Conservation (phyloP, 23 tunicate species). For the Ascidia mentula region DNA sequence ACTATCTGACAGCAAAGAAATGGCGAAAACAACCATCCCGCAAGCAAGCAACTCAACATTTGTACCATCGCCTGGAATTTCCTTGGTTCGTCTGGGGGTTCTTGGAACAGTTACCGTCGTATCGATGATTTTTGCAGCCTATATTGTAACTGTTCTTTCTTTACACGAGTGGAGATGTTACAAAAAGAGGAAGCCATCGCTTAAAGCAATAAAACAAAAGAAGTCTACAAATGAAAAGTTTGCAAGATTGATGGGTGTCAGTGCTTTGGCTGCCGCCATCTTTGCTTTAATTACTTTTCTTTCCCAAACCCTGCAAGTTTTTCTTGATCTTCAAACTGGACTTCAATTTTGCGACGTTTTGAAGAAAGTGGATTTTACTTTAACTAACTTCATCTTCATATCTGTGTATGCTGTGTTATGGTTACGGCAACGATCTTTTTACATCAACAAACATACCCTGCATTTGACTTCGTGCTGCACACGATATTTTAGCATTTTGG, state of each 20-base stretch:
- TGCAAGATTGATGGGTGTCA: conserved; percentile 6
- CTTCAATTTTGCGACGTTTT: conserved; percentile 13
- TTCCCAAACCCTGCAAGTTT: conserved; percentile 11
- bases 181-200: not conserved
- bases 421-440: conserved; percentile 28
- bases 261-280: conserved; percentile 16
- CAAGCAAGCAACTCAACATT: not conserved
- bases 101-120: conserved; percentile 14
- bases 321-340: not conserved
- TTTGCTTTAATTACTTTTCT: conserved; percentile 20
- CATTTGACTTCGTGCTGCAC: conserved; percentile 24
- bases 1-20: too few species aligned
- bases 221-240: not conserved
- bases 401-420: conserved; percentile 27
- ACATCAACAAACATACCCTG: conserved; percentile 10
- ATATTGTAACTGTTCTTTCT: not conserved
- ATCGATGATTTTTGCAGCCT: conserved; percentile 9
- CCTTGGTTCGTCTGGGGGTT: not conserved
- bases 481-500: not conserved
- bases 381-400: conserved; percentile 27
- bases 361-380: conserved; percentile 21
- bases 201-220: not conserved
- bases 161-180: not conserved
- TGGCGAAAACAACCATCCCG: not conserved
- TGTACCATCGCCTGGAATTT: not conserved